phyloP scores from a whole-genome alignment of 2,797 vertebrate species.

The Mormyrus hasselquistii region DNA sequence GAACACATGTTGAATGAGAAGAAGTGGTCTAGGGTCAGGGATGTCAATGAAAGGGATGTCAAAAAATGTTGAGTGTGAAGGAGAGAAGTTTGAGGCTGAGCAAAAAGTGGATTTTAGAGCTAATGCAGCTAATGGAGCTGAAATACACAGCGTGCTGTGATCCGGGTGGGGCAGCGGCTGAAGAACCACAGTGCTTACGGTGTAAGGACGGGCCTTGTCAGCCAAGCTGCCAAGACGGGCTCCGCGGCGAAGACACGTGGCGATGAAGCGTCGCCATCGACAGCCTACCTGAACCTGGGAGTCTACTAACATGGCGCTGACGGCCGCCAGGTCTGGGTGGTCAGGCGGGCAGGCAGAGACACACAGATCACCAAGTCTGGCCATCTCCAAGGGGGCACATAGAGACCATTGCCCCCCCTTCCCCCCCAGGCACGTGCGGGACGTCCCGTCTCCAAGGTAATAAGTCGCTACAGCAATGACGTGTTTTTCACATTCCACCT shows the following conservation, averaged over 20 bases:
- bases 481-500: background rate
- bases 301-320: conserved; percentile 73
- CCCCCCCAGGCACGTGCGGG: background rate
- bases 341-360: conserved; percentile 68
- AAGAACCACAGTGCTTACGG: conserved; percentile 73
- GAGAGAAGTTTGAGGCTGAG: background rate
- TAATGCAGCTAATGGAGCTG: conserved; percentile 29
- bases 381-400: conserved; percentile 59
- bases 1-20: background rate
- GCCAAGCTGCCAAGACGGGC: conserved; percentile 35
- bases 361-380: conserved; percentile 57
- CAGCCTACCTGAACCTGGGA: conserved; percentile 70
- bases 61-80: background rate
- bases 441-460: background rate
- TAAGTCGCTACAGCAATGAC: background rate
- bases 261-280: conserved; percentile 65
- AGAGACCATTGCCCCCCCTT: conserved; percentile 35
- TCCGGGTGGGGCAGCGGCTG: conserved; percentile 64
- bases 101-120: background rate
- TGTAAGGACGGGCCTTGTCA: conserved; percentile 75
- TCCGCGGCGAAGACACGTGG: conserved; percentile 49
- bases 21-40: background rate
- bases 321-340: conserved; percentile 64
- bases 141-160: conserved; percentile 67
- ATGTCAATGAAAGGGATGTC: background rate